phyloP scores from a whole-genome alignment of 2,797 vertebrate genomes.

The Lophius americanus region DNA sequence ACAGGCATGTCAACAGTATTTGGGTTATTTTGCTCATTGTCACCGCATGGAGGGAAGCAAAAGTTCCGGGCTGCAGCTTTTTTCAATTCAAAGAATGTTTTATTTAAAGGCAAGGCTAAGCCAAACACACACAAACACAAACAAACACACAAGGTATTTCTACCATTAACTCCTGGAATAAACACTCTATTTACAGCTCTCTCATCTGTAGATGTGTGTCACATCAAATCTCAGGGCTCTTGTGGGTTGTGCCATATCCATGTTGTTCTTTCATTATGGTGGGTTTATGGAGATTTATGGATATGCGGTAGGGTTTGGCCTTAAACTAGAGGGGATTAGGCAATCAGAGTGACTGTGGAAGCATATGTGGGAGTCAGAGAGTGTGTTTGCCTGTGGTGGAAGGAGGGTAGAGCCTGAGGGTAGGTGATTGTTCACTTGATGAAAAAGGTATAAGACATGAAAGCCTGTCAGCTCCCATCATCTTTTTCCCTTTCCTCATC shows the following conservation, averaged over 20 bases:
- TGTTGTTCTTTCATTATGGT: slow-evolving; percentile 73
- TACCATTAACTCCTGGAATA: slow-evolving; percentile 41
- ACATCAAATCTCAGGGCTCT: slow-evolving; percentile 48
- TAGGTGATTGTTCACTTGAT: slow-evolving; percentile 49
- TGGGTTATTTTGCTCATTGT: no score
- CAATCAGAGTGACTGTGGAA: slow-evolving; percentile 36
- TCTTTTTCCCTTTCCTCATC: slow-evolving; percentile 25
- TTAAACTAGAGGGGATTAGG: slow-evolving; percentile 45
- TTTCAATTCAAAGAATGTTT: neutral
- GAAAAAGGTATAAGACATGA: slow-evolving; percentile 55
- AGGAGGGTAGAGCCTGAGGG: neutral
- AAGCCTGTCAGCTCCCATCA: slow-evolving; percentile 55
- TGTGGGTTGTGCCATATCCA: slow-evolving; percentile 44
- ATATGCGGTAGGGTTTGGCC: slow-evolving; percentile 56
- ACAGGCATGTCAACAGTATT: no score
- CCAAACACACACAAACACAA: slow-evolving; percentile 2
- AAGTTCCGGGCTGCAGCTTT: no score
- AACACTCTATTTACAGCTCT: slow-evolving; percentile 35
- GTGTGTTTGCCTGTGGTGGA: neutral
- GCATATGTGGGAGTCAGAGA: slow-evolving; percentile 16
- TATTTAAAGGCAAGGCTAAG: slow-evolving; percentile 13
- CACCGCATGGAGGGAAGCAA: no score
- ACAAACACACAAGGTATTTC: slow-evolving; percentile 7
- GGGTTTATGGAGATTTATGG: slow-evolving; percentile 65
- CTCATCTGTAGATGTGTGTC: slow-evolving; percentile 10